Conservation (phyloP, 2,888 invertebrate genomes). For the Amphiduros pacificus region DNA sequence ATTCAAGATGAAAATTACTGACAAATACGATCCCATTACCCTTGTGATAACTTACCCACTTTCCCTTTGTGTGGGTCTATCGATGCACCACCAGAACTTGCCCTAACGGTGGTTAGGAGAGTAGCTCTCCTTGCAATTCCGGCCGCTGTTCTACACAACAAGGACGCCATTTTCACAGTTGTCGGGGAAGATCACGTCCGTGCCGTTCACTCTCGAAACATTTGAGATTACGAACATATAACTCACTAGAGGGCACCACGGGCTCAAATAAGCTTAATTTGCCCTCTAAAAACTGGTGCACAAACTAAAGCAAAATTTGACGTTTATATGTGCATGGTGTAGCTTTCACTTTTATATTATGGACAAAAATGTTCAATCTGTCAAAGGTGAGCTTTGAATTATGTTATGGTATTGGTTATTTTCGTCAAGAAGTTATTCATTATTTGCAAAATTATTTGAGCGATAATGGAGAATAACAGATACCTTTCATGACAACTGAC, state of each 20-base stretch:
- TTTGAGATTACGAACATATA: background rate
- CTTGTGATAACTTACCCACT: conserved; percentile 20
- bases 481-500: background rate
- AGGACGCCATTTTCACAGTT: conserved; percentile 17
- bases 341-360: no score
- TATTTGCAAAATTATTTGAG: no score
- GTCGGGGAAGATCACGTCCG: no score
- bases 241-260: background rate
- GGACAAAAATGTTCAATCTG: no score
- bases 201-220: background rate
- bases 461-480: background rate
- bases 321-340: no score
- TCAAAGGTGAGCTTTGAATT: no score
- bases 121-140: conserved; percentile 10
- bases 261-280: background rate
- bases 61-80: conserved; percentile 28
- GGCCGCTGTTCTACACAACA: conserved; percentile 5
- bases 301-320: no score
- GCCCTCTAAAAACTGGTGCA: no score
- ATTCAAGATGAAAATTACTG: background rate
- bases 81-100: conserved; percentile 15
- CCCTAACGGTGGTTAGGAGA: conserved; percentile 8
- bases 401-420: no score
- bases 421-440: no score
- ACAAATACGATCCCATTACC: background rate